Base-by-base conservation (phyloP, 2,888 invertebrate genomes). In the Arctia plantaginis region DNA sequence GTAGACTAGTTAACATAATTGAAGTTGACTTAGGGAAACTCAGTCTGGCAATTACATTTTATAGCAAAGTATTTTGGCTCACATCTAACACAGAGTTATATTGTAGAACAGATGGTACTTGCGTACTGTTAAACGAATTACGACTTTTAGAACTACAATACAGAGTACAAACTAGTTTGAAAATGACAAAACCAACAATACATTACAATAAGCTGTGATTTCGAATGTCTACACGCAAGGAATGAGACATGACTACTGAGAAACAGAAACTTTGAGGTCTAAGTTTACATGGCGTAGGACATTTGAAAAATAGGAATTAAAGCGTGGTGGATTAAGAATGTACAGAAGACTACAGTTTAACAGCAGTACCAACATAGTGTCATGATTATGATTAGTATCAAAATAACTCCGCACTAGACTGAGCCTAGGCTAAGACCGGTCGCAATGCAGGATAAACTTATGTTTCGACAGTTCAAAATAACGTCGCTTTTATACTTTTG, bases 21-120 rank as follows among this genome's bases (percentile, higher is more conserved):
- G 83, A 76, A 78, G 77, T 84, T 86, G 87, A 87, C 86, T 87
- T 85, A 88, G 87, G 90, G 89, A 87, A 89, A 91, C 89, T 90
- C 91, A 90, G 90, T 91, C 89, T 90, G 91, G 86, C 84, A 86
- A 88, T 87, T 81, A 81, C 85, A 82, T 75, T 51, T 1, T 27
- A 78, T 80, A 80, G 83, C 80, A 80, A 79, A 80, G 74, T 77
- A 75, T 79, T 80, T 72, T 18, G 72, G 73, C 80, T 77, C 80
- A 67, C 2, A 78, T 41, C 66, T 27, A 33, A 75, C 20, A 80
- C 73, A 76, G 68, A 59, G 68, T 72, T 79, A 72, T 62, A 72
- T 68, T 75, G 59, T 30, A 66, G 64, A 47, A 67, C 27, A 67
- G 30, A 33, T 10, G 30, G 47, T 30, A 44, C 35, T 55, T 55